These are phyloP conservation scores for Acanthornis magna DNA, from an alignment of 2,797 vertebrate genomes.

Conservation along the genomic window DNA sequence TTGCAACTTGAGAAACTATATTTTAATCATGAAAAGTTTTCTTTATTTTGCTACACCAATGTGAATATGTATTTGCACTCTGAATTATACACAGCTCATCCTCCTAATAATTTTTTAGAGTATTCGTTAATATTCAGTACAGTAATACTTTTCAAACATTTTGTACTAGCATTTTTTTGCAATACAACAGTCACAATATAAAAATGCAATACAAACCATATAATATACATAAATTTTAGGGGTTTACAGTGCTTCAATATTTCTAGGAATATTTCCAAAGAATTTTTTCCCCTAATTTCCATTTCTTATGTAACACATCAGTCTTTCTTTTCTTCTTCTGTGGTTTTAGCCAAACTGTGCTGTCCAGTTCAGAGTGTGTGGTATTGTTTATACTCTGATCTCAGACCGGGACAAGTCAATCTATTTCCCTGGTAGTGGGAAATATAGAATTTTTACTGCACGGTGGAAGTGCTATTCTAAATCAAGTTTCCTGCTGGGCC, in stretches of 20 bases:
- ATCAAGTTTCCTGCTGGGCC: neutral
- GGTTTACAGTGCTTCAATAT: neutral
- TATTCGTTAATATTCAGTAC: neutral
- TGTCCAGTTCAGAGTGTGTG: neutral
- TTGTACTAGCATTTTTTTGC: neutral
- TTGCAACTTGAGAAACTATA: neutral
- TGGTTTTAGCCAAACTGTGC: neutral
- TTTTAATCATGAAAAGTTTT: neutral
- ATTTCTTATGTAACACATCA: neutral
- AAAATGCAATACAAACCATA: neutral
- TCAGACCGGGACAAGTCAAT: neutral
- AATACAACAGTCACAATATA: neutral
- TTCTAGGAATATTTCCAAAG: neutral
- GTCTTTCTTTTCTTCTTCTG: neutral
- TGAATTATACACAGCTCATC: neutral
- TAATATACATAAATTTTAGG: neutral
- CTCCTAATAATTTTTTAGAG: neutral
- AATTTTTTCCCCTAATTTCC: neutral
- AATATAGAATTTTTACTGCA: neutral
- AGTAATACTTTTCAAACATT: neutral
- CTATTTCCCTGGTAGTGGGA: neutral
- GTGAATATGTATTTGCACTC: neutral
- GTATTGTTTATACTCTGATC: neutral
- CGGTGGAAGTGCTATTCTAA: neutral
- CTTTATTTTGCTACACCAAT: neutral